phyloP scores from a whole-genome alignment of 53 echinoderm and acorn worm species.

The Astropecten irregularis region DNA sequence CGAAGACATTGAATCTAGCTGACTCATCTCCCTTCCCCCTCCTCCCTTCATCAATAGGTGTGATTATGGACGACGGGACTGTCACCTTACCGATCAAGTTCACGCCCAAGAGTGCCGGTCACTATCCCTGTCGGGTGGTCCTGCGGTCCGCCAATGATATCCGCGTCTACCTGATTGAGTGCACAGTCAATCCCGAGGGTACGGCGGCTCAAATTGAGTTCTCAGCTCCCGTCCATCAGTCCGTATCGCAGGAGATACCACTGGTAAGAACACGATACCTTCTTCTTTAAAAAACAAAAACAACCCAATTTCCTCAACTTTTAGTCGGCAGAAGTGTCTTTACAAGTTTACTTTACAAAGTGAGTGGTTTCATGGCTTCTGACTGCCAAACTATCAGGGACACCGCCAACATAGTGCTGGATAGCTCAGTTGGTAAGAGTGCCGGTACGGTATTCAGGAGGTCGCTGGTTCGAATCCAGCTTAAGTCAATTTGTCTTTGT shows the following conservation, averaged over 20 bases:
- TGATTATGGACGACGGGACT: conserved; percentile 83
- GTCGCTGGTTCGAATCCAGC: not conserved
- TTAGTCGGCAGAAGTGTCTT: too few species aligned
- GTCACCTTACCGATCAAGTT: conserved; percentile 82
- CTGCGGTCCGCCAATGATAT: conserved; percentile 85
- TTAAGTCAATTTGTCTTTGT: too few species aligned
- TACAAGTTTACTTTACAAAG: too few species aligned
- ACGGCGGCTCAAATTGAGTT: conserved; percentile 97
- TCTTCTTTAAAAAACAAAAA: too few species aligned
- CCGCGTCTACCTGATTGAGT: conserved; percentile 91
- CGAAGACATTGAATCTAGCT: too few species aligned
- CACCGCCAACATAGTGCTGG: not conserved
- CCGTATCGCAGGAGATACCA: conserved; percentile 97
- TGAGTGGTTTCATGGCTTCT: too few species aligned
- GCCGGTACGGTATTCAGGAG: too few species aligned
- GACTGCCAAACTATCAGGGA: too few species aligned
- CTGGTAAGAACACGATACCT: conserved; percentile 85
- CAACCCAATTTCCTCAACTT: too few species aligned
- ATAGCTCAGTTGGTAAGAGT: too few species aligned
- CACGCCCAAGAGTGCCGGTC: conserved; percentile 86
- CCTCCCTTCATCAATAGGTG: too few species aligned
- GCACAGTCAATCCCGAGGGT: conserved; percentile 91
- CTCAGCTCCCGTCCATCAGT: conserved; percentile 95
- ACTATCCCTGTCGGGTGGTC: conserved; percentile 92
- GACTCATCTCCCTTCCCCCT: too few species aligned